Evolutionary conservation across 2,888 invertebrate species (phyloP), one percentile per base, ranked within the genome.

Genomic region (Ephialtes manifestator): DNA sequence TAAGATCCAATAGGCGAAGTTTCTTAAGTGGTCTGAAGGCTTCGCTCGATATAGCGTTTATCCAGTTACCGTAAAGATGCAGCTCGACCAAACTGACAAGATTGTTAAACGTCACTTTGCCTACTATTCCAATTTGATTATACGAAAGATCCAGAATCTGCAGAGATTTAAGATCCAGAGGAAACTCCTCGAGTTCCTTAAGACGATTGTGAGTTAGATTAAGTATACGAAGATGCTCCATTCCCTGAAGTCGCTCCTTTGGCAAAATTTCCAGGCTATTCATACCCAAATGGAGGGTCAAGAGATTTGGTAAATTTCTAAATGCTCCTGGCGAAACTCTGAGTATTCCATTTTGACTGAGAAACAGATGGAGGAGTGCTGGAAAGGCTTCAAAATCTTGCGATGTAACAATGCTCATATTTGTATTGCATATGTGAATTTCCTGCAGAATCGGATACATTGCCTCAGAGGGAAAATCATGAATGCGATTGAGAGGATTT

Each of bases 371-470:
- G 91, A 97, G 96, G 48, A 98, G 94, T 0, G 96, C 96, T 24
- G 97, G 97, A 91, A 98, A 98, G 46, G 97, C 96, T 91, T 97
- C 97, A 90, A 98, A 98, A 91, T 98, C 98, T 92, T 97, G 97
- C 88, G 97, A 97, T 0, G 97, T 97, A 68, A 98, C 96, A 87
- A 98, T 97, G 24, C 96, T 97, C 72, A 98, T 95, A 92, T 98
- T 98, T 8, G 98, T 98, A 58, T 96, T 95, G 85, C 96, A 96
- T 88, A 97, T 96, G 92, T 97, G 96, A 77, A 98, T 95, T 94
- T 98, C 97, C 93, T 97, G 97, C n/a, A 98, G 95, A n/a, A 96
- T 95, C 2, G 97, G 96, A 94, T 97, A 97, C 90, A 96, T 95
- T 28, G 94, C 90, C 90, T 97, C 96, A 53, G 96, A 96, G 81